These are phyloP conservation scores for Nezara viridula DNA, from an alignment of 2,888 invertebrate species.

Conservation along the genomic window DNA sequence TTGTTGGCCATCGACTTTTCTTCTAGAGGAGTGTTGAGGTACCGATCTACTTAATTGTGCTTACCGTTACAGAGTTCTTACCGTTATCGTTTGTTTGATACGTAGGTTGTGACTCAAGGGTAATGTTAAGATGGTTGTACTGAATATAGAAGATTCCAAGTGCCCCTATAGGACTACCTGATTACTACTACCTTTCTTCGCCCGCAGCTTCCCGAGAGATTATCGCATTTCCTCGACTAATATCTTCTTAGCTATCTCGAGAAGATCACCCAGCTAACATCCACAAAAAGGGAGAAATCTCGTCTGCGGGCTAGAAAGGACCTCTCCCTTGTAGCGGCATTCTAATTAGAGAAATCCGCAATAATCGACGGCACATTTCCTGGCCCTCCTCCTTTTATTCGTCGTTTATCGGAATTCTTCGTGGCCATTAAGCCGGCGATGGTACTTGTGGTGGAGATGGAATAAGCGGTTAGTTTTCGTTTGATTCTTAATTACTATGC, in stretches of 20 bases:
- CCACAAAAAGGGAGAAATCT: constrained; percentile 37
- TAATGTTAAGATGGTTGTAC: not conserved
- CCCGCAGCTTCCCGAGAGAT: not conserved
- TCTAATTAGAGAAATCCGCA: constrained; percentile 23
- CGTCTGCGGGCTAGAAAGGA: not conserved
- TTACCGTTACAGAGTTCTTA: no score
- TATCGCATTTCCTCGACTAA: not conserved
- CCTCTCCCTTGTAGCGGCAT: not conserved
- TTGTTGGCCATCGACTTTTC: no score
- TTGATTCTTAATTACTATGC: not conserved
- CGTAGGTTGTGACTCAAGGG: no score
- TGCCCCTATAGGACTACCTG: not conserved
- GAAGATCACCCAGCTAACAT: not conserved
- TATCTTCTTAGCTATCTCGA: not conserved
- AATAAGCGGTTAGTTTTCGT: not conserved
- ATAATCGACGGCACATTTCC: not conserved
- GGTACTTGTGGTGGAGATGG: not conserved
- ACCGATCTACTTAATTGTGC: no score
- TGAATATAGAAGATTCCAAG: not conserved
- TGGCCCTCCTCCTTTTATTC: not conserved
- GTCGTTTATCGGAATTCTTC: not conserved
- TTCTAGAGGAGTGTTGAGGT: no score
- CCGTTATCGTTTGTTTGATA: no score
- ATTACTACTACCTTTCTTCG: not conserved
- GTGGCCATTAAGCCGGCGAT: not conserved